Evolutionary conservation across 2,888 invertebrate genomes (phyloP).

Genomic region (Tipula helvola): DNA sequence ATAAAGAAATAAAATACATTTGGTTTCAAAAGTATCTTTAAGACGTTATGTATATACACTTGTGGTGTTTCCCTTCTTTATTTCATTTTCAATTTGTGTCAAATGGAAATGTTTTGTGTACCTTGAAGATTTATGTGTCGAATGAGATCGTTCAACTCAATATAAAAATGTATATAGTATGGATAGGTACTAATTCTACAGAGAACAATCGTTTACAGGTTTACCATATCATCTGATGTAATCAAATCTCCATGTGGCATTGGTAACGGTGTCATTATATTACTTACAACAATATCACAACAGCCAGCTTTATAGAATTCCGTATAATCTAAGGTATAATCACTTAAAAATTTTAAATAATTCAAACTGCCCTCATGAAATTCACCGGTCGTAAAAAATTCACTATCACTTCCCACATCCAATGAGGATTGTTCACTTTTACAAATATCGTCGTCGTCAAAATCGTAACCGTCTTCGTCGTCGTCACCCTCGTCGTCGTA

Average conservation of each 20-base stretch:
- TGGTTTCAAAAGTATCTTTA: background rate
- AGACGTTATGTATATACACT: background rate
- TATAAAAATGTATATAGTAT: background rate
- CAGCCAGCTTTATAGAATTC: background rate
- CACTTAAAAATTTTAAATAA: slow-evolving; percentile 5
- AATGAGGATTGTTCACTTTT: background rate
- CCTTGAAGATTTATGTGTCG: background rate
- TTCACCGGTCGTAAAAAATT: background rate
- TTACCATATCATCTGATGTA: slow-evolving; percentile 26
- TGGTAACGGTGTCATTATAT: slow-evolving; percentile 33
- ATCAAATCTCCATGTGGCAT: slow-evolving; percentile 39
- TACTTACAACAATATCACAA: slow-evolving; percentile 11
- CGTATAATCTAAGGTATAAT: background rate
- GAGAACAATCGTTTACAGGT: background rate
- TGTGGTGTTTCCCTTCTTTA: background rate
- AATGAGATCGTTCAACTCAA: background rate
- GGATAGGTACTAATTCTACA: background rate
- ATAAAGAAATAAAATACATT: background rate
- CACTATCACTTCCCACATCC: background rate
- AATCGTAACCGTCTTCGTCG: background rate
- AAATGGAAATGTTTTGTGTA: background rate
- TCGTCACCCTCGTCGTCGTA: background rate
- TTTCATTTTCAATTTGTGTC: background rate
- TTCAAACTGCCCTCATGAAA: background rate
- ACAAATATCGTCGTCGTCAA: background rate